A percentile compares a stretch with the other conserved stretches of the same genome.
phyloP scores from a whole-genome alignment of 2,888 invertebrate species.

The Cheilosia vernalis region DNA sequence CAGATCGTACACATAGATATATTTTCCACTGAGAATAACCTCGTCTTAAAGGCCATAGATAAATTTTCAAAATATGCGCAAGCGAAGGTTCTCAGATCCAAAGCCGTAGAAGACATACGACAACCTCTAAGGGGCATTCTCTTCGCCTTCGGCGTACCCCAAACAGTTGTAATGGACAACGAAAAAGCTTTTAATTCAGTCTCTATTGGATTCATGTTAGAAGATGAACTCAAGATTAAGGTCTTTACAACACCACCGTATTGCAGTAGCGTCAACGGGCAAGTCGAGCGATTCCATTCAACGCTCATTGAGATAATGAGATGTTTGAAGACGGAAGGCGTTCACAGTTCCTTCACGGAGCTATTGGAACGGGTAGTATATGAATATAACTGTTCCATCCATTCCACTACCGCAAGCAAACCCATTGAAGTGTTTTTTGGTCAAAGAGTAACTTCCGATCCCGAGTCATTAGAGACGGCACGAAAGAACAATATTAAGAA shows the following conservation, averaged over 20 bases:
- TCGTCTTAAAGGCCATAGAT: constrained; percentile 47
- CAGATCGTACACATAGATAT: constrained; percentile 37
- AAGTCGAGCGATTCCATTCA: no score
- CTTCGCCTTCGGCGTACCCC: constrained; percentile 19
- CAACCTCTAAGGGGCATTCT: constrained; percentile 34
- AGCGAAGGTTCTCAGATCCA: constrained; percentile 20
- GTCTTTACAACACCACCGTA: constrained; percentile 35
- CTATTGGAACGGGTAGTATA: constrained; percentile 59
- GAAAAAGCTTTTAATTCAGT: constrained; percentile 48
- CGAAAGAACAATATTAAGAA: constrained; percentile 57
- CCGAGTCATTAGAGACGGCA: constrained; percentile 58
- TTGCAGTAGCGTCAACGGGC: constrained; percentile 52
- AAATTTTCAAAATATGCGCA: constrained; percentile 54
- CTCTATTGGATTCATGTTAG: constrained; percentile 34
- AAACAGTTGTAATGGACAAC: constrained; percentile 30
- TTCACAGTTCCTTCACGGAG: constrained; percentile 50
- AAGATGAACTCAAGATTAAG: constrained; percentile 37
- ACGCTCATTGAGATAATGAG: constrained; percentile 69
- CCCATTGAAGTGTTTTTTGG: constrained; percentile 65
- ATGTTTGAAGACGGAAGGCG: constrained; percentile 49
- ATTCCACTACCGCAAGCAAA: constrained; percentile 53
- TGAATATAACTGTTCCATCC: constrained; percentile 54
- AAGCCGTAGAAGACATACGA: constrained; percentile 20
- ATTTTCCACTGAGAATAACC: constrained; percentile 35
- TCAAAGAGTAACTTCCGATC: constrained; percentile 46